These are phyloP conservation scores for Ecliptopera silaceata DNA, from an alignment of 2,888 invertebrate species.

Conservation along the genomic window DNA sequence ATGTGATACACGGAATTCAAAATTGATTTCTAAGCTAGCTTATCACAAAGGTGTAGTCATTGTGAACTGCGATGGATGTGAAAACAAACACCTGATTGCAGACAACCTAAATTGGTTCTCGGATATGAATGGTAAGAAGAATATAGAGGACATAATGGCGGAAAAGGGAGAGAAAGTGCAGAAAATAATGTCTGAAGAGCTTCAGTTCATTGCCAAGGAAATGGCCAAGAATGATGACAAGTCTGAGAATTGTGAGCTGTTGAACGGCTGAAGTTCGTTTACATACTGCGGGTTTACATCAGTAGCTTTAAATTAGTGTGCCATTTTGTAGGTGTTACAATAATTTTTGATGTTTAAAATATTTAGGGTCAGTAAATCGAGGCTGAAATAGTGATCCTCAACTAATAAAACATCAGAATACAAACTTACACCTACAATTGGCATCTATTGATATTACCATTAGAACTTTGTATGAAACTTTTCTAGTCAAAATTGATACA, in stretches of 20 bases:
- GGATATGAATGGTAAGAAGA: conserved; percentile 88
- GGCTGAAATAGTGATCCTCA: no score
- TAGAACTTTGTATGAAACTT: no score
- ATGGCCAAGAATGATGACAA: conserved; percentile 50
- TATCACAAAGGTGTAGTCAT: conserved; percentile 96
- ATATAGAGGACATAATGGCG: conserved; percentile 95
- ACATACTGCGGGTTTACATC: background rate
- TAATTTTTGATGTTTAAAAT: no score
- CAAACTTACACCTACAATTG: no score
- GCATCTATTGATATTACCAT: no score
- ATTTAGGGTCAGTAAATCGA: no score
- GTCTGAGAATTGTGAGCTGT: conserved; percentile 40
- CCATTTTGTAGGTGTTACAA: no score
- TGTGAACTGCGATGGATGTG: conserved; percentile 93
- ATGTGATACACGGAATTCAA: conserved; percentile 89
- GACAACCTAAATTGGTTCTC: conserved; percentile 98
- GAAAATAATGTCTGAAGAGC: conserved; percentile 75
- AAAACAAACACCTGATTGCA: conserved; percentile 96
- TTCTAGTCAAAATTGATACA: no score
- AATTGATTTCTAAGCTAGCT: conserved; percentile 92
- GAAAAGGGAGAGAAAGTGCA: conserved; percentile 93
- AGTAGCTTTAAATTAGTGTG: no score
- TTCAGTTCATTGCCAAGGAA: conserved; percentile 76
- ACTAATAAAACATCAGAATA: no score
- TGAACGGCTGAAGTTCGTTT: conserved; percentile 31